Percentiles rank a stretch among this genome's conserved stretches.
phyloP scores from a whole-genome alignment of 64 coral and sea anemone species.

The Anthopleura sola region DNA sequence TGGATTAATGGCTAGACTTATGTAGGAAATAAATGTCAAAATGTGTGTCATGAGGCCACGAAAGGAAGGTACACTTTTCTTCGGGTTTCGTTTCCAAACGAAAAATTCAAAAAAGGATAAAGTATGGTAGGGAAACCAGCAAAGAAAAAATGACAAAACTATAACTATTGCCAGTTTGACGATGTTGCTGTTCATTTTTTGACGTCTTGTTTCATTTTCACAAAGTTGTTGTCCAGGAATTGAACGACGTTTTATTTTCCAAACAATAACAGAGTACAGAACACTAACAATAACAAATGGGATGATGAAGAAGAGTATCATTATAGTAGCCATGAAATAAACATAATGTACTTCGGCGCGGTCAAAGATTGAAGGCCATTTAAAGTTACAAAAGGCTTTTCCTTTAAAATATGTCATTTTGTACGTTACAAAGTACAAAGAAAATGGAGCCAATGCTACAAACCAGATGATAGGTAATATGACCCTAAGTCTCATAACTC shows the following conservation, averaged over 20 bases:
- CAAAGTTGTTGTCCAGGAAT: background rate
- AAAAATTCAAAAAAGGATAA: background rate
- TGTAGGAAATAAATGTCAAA: background rate
- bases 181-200: background rate
- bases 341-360: background rate
- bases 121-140: background rate
- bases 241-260: background rate
- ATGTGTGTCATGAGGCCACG: background rate
- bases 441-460: background rate
- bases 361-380: background rate
- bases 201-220: background rate
- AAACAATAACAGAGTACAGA: background rate
- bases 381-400: background rate
- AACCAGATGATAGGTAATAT: background rate
- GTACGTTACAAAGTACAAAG: background rate
- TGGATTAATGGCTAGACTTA: background rate
- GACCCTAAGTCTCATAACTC: background rate
- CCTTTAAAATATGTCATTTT: background rate
- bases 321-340: background rate
- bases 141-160: background rate
- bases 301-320: background rate
- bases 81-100: background rate
- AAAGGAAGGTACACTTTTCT: background rate
- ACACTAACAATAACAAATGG: background rate
- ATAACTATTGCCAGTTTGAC: constrained; percentile 3